A percentile compares a stretch with the other conserved stretches of the same genome.
Evolutionary conservation across 2,888 invertebrate species (phyloP).

Genomic region (Alloplasta piceator): DNA sequence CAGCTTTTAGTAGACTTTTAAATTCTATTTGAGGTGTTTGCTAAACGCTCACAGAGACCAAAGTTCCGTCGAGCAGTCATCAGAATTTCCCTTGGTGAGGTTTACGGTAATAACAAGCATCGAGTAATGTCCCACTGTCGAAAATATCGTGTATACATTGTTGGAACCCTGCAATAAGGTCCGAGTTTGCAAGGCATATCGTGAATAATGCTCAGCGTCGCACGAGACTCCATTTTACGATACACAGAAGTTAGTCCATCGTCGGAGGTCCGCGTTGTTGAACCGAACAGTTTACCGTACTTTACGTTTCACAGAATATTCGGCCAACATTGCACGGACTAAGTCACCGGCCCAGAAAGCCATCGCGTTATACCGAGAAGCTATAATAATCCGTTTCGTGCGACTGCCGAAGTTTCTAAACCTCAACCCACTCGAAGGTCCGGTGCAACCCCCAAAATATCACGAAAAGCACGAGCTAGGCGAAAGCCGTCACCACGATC

Average conservation of each 20-base stretch:
- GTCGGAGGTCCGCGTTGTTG: not conserved
- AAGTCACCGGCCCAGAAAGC: not conserved
- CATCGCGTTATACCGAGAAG: slow-evolving; percentile 34
- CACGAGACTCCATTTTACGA: not conserved
- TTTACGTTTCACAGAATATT: not conserved
- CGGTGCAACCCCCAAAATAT: slow-evolving; percentile 13
- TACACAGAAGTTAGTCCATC: not conserved
- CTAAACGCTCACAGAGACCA: not conserved
- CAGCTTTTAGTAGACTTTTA: too few species aligned
- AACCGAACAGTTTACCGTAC: not conserved
- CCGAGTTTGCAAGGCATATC: not conserved
- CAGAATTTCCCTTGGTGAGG: slow-evolving; percentile 5
- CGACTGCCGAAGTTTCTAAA: slow-evolving; percentile 35
- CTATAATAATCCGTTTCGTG: slow-evolving; percentile 61
- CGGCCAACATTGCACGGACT: not conserved
- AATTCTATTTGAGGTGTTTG: too few species aligned
- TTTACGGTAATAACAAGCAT: not conserved
- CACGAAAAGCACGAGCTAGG: too few species aligned
- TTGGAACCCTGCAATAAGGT: not conserved
- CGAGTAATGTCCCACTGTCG: not conserved
- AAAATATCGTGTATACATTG: slow-evolving; percentile 1
- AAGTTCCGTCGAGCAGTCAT: slow-evolving; percentile 1
- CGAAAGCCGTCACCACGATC: not conserved
- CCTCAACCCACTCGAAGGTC: slow-evolving; percentile 53
- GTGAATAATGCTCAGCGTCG: not conserved